These are phyloP conservation scores for Dromiciops gliroides DNA, from an alignment of 2,113 vertebrate genomes.

Conservation along the genomic window DNA sequence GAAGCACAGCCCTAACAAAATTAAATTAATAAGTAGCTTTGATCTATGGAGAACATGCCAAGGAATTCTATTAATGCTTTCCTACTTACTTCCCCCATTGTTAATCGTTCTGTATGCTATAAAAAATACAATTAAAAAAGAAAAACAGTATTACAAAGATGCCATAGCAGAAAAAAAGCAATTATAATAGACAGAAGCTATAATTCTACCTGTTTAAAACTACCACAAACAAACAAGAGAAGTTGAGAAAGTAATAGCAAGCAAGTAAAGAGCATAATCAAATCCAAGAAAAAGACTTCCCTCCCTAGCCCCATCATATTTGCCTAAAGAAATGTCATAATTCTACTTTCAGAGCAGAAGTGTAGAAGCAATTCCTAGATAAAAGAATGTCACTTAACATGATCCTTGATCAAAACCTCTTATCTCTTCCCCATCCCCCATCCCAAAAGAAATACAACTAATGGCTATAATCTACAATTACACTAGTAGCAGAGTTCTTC, in stretches of 20 bases:
- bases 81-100: constrained; percentile 76
- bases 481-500: background rate
- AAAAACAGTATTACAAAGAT: constrained; percentile 66
- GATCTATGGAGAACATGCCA: constrained; percentile 44
- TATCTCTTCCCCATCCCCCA: background rate
- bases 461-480: background rate
- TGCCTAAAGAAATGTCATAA: constrained; percentile 6
- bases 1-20: constrained; percentile 14
- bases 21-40: background rate
- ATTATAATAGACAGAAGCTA: constrained; percentile 30
- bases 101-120: constrained; percentile 76
- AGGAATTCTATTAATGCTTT: constrained; percentile 63
- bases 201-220: background rate
- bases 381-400: background rate
- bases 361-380: background rate
- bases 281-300: background rate
- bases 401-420: background rate
- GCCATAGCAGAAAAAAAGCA: constrained; percentile 44
- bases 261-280: background rate
- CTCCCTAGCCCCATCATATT: background rate
- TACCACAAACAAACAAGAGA: background rate
- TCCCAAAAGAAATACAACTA: background rate
- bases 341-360: background rate
- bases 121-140: constrained; percentile 76
- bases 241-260: constrained; percentile 2